A percentile compares a stretch with the other conserved stretches of the same genome.
Evolutionary conservation across 2,113 vertebrate genomes (phyloP).

Genomic region (Lagopus leucura): DNA sequence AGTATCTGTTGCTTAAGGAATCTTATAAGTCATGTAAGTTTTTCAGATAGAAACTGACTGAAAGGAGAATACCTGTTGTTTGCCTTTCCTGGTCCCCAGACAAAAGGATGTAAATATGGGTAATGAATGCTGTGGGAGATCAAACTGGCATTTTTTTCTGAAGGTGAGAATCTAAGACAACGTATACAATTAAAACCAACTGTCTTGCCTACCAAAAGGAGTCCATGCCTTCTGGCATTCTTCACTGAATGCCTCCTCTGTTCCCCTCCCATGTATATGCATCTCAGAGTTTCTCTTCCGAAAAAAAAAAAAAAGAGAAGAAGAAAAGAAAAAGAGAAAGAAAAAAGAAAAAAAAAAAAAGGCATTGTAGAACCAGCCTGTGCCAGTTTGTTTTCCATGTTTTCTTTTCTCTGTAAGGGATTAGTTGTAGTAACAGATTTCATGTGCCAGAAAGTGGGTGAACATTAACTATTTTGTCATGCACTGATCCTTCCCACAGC

Average conservation of each 20-base stretch:
- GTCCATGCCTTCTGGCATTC: slow-evolving; percentile 54
- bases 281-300: slow-evolving; percentile 22
- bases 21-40: slow-evolving; percentile 2
- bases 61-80: slow-evolving; percentile 28
- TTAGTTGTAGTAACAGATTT: slow-evolving; percentile 69
- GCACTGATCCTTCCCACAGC: slow-evolving; percentile 51
- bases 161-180: slow-evolving; percentile 56
- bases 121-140: slow-evolving; percentile 23
- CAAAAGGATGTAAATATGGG: slow-evolving; percentile 44
- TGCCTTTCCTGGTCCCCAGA: not conserved
- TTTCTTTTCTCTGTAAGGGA: slow-evolving; percentile 62
- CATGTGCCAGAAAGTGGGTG: slow-evolving; percentile 63
- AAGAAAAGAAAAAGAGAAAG: not conserved
- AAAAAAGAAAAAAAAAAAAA: not conserved
- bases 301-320: not conserved
- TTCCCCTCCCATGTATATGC: slow-evolving; percentile 37
- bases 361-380: not conserved
- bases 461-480: slow-evolving; percentile 69
- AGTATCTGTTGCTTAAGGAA: not conserved
- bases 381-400: slow-evolving; percentile 38
- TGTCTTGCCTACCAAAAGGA: slow-evolving; percentile 13
- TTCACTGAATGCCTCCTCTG: slow-evolving; percentile 45
- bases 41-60: slow-evolving; percentile 14
- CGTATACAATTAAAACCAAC: slow-evolving; percentile 56
- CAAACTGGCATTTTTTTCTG: slow-evolving; percentile 20